Evolutionary conservation across 2,113 vertebrate genomes (phyloP).

Genomic region (Labeo catla): DNA sequence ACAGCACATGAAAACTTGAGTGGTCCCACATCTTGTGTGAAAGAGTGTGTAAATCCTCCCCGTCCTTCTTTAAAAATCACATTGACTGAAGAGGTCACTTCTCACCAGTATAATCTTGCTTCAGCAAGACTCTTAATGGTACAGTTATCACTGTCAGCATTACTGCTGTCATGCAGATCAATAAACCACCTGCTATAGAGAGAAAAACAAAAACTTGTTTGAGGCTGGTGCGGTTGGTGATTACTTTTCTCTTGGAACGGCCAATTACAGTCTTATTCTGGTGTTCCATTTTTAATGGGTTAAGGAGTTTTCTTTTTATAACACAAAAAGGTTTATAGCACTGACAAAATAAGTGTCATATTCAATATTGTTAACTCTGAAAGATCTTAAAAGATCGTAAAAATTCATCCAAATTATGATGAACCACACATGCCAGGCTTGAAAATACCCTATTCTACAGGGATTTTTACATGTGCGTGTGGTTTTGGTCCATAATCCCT

Average conservation of each 20-base stretch:
- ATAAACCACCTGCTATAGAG: slow-evolving; percentile 28
- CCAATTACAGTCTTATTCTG: neutral
- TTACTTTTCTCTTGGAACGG: neutral
- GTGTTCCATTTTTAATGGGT: neutral
- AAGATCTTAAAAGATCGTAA: neutral
- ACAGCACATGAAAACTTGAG: slow-evolving; percentile 57
- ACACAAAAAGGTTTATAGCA: neutral
- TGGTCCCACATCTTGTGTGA: slow-evolving; percentile 58
- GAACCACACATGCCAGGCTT: neutral
- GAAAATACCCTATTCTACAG: neutral
- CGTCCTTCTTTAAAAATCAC: slow-evolving; percentile 58
- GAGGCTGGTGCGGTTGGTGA: neutral
- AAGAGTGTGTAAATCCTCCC: slow-evolving; percentile 56
- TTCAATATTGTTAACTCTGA: neutral
- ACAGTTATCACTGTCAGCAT: slow-evolving; percentile 22
- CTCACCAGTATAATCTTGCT: slow-evolving; percentile 26
- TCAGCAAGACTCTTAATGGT: slow-evolving; percentile 26
- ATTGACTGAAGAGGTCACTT: slow-evolving; percentile 46
- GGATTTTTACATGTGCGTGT: slow-evolving; percentile 10
- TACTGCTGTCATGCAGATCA: slow-evolving; percentile 17
- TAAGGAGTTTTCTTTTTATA: neutral
- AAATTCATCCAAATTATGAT: slow-evolving; percentile 10
- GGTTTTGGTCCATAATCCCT: neutral
- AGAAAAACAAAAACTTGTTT: neutral
- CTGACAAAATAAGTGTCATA: neutral